phyloP scores from a whole-genome alignment of 2,888 invertebrate species.

The Drosophila eohydei region DNA sequence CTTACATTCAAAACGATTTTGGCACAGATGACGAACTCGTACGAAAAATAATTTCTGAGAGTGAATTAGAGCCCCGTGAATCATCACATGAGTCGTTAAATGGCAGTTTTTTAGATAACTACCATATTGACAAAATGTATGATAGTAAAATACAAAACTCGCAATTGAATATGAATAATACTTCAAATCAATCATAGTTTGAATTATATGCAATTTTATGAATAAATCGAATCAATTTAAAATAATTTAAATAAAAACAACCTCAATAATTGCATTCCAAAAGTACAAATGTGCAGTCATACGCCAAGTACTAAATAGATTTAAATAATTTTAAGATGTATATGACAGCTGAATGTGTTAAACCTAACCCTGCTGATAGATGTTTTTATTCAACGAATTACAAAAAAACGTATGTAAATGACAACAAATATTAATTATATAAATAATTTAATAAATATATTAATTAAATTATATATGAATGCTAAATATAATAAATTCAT shows the following conservation, averaged over 20 bases:
- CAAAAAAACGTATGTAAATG: no score
- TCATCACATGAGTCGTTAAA: conserved; percentile 17
- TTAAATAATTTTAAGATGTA: background rate
- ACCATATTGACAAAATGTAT: conserved; percentile 23
- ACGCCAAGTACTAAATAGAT: background rate
- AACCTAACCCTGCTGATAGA: background rate
- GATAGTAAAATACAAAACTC: conserved; percentile 23
- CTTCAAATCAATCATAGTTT: conserved; percentile 16
- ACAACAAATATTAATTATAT: no score
- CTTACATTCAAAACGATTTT: conserved; percentile 28
- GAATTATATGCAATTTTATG: background rate
- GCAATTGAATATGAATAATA: conserved; percentile 25
- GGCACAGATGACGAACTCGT: conserved; percentile 52
- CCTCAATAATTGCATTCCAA: no score
- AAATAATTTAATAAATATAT: no score
- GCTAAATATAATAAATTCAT: no score
- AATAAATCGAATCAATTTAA: background rate
- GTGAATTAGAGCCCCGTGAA: conserved; percentile 16
- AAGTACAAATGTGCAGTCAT: no score
- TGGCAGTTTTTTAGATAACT: conserved; percentile 21
- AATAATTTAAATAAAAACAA: background rate
- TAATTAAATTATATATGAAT: no score
- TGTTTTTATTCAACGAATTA: no score
- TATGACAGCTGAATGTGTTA: background rate
- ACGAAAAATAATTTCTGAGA: conserved; percentile 58